Base-by-base conservation (phyloP, 2,888 invertebrate species). In the Drosophila incognita region DNA sequence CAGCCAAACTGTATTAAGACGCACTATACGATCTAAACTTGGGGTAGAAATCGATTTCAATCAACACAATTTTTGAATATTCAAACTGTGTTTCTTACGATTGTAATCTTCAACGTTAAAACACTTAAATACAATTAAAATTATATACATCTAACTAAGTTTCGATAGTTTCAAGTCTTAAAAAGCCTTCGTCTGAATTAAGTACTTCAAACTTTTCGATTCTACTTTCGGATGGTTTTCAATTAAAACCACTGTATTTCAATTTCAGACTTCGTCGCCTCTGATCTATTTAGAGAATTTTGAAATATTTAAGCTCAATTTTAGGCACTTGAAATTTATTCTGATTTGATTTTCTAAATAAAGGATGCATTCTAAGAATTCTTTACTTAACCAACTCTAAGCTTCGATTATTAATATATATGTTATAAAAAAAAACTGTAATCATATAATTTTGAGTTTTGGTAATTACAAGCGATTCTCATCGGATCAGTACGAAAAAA, bases 1-100 rank as follows among this genome's bases (percentile, higher is more conserved):
- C 58, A 68, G 51, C 38, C 53, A 52, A 38, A 54, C 69, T 57
- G 24, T 56, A 57, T 40, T 27, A 33, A 49, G 49, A 46, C 51
- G 36, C 58, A 58, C 38, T 29, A n/a, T 49, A 65, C 49, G 48
- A 65, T 65, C 51, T 18, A 21, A 15, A 42, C 29, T 21, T 31
- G 2, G 29, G 29, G n/a, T 48, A 33, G 21, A 53, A 38, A 31
- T 35, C n/a, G 13, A 36, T 38, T 51, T 29, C 5, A n/a, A 31
- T 10, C 24, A 49, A 18, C 4, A 18, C 15, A 13, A 42, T 27
- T 29, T 51, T 51, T 13, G 11, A 56, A 56, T 56, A 24, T 24
- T 54, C 35, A 36, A 33, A 18, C 35, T 35, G 21, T 15, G 15
- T 46, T 46, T 24, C 24, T 36, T 7, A 15, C 33, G 35, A 53